Base-by-base conservation (phyloP, 1,140 invertebrate species). In the Alviniconcha marisindica region DNA sequence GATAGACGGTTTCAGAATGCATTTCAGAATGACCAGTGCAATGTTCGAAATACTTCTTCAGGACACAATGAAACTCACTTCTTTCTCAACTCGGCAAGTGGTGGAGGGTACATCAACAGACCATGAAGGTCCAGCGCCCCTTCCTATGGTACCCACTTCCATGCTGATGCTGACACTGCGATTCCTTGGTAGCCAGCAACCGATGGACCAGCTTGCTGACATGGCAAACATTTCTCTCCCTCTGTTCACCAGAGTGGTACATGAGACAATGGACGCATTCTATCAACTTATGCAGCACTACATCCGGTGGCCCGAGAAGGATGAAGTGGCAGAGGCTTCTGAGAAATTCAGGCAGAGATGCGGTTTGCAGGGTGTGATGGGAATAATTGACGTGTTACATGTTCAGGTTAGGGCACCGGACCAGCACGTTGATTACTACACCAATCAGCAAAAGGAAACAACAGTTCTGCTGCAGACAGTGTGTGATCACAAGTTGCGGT, bases 381-480 rank as follows among this genome's bases (percentile, higher is more conserved):
- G 83, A 5, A 73, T 42, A 5, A 84, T 84, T 51, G 83, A 84
- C 77, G 79, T 84, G 24, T 44, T 74, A 28, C 83, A 81, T 44
- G 42, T 84, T 2, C 28, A 28, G 12, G 79, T 82, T 3, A 77
- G 69, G 33, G 31, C 79, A 77, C 79, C 83, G 28, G 28, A 36
- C 0, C 31, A 76, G 18, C 78, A 84, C 31, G 28, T 18, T n/a
- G 71, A 76, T 3, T 84, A 76, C 42, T 84, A 82, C 44, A 81
- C 74, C 33, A 81, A 84, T 63, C 54, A 31, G 10, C 80, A 63
- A 31, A 56, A 74, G n/a, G 63, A 76, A 21, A 74, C 66, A 28
- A 77, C 83, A 48, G 74, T 84, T 28, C 28, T 77, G 33, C 51
- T 84, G 2, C 83, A 84, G 56, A 66, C 84, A 24, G 81, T 85